Conservation (phyloP, 1,140 invertebrate species). For the Brachystomella parvula region DNA sequence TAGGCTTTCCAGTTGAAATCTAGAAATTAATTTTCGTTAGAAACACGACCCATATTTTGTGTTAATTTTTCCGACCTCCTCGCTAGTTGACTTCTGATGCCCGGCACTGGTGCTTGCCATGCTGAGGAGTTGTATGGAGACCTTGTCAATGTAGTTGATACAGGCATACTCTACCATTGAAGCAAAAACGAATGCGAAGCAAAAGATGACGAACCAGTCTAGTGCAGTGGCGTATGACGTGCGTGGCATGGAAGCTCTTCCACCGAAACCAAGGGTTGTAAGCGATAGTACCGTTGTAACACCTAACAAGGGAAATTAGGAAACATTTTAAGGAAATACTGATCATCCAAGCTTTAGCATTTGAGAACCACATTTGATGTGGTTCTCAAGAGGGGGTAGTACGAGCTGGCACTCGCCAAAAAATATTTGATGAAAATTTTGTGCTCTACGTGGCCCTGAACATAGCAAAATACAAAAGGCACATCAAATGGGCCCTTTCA, state of each 20-base stretch:
- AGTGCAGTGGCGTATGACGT: slow-evolving; percentile 54
- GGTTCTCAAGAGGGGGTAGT: no score
- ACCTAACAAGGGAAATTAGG: slow-evolving; percentile 41
- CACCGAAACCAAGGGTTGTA: slow-evolving; percentile 53
- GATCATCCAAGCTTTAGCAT: no score
- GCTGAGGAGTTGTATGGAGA: slow-evolving; percentile 42
- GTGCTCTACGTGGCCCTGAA: no score
- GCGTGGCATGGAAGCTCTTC: slow-evolving; percentile 50
- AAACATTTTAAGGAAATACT: background rate
- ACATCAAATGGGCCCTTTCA: no score
- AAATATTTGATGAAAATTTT: no score
- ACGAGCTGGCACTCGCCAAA: no score
- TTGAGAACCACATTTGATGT: no score
- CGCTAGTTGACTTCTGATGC: background rate
- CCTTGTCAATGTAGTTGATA: slow-evolving; percentile 55
- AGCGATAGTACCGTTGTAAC: slow-evolving; percentile 56
- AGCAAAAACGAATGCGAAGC: slow-evolving; percentile 54
- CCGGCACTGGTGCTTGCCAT: slow-evolving; percentile 39
- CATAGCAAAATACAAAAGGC: no score
- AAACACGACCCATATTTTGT: background rate
- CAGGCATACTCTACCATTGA: slow-evolving; percentile 54
- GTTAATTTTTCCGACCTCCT: background rate
- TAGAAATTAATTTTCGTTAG: background rate
- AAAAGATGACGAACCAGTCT: slow-evolving; percentile 55
- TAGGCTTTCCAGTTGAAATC: slow-evolving; percentile 2